Base-by-base conservation (phyloP, 2,888 invertebrate species). In the Petrolisthes manimaculis region DNA sequence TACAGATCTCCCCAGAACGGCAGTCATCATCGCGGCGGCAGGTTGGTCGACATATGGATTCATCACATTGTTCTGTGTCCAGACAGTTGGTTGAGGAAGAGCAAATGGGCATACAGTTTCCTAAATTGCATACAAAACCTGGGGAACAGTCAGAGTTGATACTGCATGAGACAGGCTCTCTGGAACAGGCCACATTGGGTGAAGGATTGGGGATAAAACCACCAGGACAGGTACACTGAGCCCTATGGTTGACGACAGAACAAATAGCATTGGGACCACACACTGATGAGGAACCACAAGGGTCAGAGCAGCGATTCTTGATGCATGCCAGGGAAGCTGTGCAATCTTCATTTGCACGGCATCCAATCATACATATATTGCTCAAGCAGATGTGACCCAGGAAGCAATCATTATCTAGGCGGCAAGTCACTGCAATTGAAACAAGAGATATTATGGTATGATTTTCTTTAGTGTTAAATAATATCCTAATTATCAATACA, bases 401-500 rank as follows among this genome's bases (percentile, higher is more conserved):
- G 95, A 97, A 97, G 92, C 97, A 98, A 92, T 98, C 97, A 92
- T 97, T 97, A 92, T 97, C 97, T 0, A 97, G 95, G 81, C 97
- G 95, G 92, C 98, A 98, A 4, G 97, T 97, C 88, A 97, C 95
- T 95, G 93, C 92, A 94, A 92, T 84, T 53, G 80, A n/a, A 71
- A 53, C 21, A 6, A 12, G 18, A 61, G 9, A 61, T 61, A 61
- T 61, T 21, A 78, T 53, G 12, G 53, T 14, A 18, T 14, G 53
- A 51, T 5, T 24, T 4, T 75, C 51, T 21, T 75, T 24, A 75
- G 24, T 75, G 14, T 24, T 24, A 71, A 71, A 21, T 24, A 71
- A 21, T 24, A 21, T 37, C 37, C 37, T 37, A 37, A 37, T 37
- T 37, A 37, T 37, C 37, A 37, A 37, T 37, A 37, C 37, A 37